Conservation (phyloP, 1,140 invertebrate genomes). For the Phymastichus coffea region DNA sequence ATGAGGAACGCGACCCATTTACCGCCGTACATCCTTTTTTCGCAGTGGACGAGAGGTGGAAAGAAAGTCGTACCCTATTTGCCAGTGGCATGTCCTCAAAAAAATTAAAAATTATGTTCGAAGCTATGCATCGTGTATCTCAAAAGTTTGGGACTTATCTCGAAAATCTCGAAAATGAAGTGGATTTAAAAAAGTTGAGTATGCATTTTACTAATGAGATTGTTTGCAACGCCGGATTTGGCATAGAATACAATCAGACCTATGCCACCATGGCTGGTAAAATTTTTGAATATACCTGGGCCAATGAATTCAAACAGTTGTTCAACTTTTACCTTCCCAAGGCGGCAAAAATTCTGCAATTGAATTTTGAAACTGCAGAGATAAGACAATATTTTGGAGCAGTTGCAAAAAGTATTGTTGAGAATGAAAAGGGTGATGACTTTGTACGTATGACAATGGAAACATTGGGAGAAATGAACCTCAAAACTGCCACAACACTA, state of each 20-base stretch:
- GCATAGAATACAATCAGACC: constrained; percentile 22
- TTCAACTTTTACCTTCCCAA: background rate
- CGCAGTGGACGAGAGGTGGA: constrained; percentile 30
- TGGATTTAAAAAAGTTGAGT: background rate
- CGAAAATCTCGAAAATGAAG: background rate
- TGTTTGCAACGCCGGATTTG: constrained; percentile 27
- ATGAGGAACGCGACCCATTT: constrained; percentile 32
- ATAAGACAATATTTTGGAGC: too few species aligned
- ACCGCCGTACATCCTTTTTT: constrained; percentile 41
- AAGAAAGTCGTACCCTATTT: constrained; percentile 20
- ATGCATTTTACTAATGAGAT: constrained; percentile 23
- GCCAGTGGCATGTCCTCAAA: constrained; percentile 28
- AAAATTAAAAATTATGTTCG: constrained; percentile 31
- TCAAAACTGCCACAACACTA: constrained; percentile 9
- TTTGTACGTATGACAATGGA: constrained; percentile 30
- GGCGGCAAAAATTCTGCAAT: background rate
- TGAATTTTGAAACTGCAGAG: too few species aligned
- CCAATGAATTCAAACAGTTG: background rate
- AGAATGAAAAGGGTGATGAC: too few species aligned
- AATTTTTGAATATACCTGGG: background rate
- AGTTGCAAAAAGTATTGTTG: too few species aligned
- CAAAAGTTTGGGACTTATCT: background rate
- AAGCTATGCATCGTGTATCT: constrained; percentile 7
- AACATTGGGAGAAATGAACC: background rate
- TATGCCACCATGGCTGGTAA: too few species aligned